phyloP scores from a whole-genome alignment of 2,113 vertebrate genomes.

The Rattus rattus region DNA sequence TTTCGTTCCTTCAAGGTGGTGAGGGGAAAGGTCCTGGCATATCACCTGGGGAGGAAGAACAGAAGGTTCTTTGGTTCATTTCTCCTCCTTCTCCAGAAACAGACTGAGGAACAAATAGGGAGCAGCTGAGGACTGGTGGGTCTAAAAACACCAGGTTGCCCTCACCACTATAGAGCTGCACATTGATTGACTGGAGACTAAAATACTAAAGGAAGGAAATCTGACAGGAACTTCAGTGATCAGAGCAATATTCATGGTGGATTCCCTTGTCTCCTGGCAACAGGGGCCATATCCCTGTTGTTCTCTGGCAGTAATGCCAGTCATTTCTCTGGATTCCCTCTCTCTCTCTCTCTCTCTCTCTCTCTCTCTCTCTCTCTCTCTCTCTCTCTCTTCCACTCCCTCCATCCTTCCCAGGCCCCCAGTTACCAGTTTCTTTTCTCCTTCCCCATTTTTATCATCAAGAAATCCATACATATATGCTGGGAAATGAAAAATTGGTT shows the following conservation, averaged over 20 bases:
- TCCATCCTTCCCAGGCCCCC: no score
- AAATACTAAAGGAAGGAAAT: constrained; percentile 20
- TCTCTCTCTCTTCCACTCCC: no score
- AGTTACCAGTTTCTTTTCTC: neutral
- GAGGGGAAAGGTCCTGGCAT: constrained; percentile 56
- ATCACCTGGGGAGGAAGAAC: constrained; percentile 50
- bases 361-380: no score
- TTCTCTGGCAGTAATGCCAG: neutral
- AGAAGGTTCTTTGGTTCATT: constrained; percentile 55
- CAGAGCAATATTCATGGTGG: neutral
- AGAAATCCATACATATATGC: neutral
- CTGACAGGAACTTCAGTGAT: neutral
- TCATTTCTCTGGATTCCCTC: neutral
- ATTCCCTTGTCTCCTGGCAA: neutral
- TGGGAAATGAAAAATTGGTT: constrained; percentile 34
- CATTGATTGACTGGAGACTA: neutral
- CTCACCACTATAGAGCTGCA: neutral
- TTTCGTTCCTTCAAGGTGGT: neutral
- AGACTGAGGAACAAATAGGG: constrained; percentile 68
- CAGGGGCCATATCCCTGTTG: neutral
- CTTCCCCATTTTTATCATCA: neutral
- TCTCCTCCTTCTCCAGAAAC: constrained; percentile 40
- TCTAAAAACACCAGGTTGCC: neutral
- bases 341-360: accelerated
- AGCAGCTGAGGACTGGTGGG: constrained; percentile 50